phyloP scores from a whole-genome alignment of 2,888 invertebrate species.

The Ferdinandea cuprea region DNA sequence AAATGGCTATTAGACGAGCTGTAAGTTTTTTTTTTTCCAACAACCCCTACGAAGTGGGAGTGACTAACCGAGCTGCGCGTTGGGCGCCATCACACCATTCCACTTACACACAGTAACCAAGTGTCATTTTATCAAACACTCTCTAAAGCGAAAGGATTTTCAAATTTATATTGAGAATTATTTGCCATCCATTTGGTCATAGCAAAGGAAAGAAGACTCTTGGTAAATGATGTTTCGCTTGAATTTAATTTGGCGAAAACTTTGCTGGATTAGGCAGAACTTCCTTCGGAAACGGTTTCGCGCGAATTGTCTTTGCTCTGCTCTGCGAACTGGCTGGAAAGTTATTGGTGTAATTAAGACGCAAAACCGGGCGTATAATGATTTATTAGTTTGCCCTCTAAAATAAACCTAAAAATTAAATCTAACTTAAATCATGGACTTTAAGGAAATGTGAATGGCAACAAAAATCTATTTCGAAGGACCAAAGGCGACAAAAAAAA shows the following conservation, averaged over 20 bases:
- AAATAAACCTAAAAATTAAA: constrained; percentile 8
- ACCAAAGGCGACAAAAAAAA: constrained; percentile 1
- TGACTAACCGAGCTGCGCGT: background rate
- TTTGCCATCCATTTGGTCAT: constrained; percentile 66
- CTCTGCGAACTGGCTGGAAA: constrained; percentile 15
- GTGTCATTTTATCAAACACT: constrained; percentile 63
- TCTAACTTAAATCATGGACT: constrained; percentile 7
- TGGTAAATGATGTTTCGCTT: constrained; percentile 61
- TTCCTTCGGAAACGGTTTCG: background rate
- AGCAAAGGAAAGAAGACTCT: constrained; percentile 10
- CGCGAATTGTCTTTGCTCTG: constrained; percentile 7
- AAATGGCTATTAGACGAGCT: constrained; percentile 80
- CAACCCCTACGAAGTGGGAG: background rate
- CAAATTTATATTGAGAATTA: constrained; percentile 70
- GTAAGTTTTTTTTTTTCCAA: constrained; percentile 22
- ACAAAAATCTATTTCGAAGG: constrained; percentile 17
- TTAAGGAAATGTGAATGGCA: background rate
- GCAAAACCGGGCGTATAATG: constrained; percentile 38
- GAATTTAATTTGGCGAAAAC: constrained; percentile 73
- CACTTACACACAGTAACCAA: constrained; percentile 16
- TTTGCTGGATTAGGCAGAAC: constrained; percentile 57
- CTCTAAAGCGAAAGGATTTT: constrained; percentile 57
- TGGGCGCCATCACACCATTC: background rate
- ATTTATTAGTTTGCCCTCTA: constrained; percentile 40
- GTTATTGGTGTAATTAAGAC: constrained; percentile 66